Percentiles rank a stretch among this genome's conserved stretches.
Conservation (phyloP, 2,888 invertebrate genomes). For the Corbicula japonica region DNA sequence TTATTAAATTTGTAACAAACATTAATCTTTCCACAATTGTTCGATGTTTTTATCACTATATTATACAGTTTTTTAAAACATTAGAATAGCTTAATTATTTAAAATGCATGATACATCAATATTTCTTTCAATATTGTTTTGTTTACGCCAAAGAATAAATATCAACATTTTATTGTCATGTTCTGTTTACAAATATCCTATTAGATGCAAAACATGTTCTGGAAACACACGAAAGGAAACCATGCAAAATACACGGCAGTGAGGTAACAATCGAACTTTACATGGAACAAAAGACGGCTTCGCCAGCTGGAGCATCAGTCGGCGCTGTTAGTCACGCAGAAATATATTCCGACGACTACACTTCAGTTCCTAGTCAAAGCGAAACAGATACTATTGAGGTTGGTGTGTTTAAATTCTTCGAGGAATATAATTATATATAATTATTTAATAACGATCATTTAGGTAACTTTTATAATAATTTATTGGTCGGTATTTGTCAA, state of each 20-base stretch:
- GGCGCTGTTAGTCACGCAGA: neutral
- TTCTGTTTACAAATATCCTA: no score
- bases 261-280: neutral
- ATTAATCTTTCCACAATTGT: no score
- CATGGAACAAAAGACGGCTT: neutral
- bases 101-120: no score
- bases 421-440: neutral
- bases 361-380: neutral
- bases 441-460: neutral
- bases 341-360: neutral
- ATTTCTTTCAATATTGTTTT: neutral
- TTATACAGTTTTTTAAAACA: no score
- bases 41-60: no score
- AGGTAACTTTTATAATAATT: neutral
- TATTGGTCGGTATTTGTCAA: no score
- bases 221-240: neutral
- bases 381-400: conserved; percentile 23
- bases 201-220: conserved; percentile 4
- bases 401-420: neutral
- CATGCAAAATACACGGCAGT: neutral
- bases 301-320: neutral
- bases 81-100: no score
- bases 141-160: neutral
- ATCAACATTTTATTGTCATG: neutral
- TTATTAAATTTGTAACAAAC: no score